Conservation (phyloP, 2,113 vertebrate species). For the Archocentrus centrarchus region DNA sequence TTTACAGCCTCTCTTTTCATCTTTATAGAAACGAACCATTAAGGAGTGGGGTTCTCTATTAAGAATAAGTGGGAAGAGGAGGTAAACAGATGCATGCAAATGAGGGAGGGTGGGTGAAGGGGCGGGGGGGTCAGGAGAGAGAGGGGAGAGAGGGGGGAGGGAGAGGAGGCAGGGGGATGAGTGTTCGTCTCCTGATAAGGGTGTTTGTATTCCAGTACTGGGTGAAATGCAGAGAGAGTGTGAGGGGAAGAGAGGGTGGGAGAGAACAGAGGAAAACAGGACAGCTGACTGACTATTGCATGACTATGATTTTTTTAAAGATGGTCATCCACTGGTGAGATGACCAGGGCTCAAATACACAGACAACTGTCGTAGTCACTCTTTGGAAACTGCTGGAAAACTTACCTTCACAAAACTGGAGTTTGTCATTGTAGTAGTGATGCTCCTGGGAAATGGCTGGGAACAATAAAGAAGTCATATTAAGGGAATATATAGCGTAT, state of each 20-base stretch:
- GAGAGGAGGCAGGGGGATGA: conserved; percentile 65
- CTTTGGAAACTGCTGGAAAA: conserved; percentile 11
- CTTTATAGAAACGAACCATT: conserved; percentile 63
- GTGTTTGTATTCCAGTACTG: conserved; percentile 80
- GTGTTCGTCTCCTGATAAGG: conserved; percentile 85
- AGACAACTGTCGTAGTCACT: neutral
- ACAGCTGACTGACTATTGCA: conserved; percentile 58
- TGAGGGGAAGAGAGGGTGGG: conserved; percentile 10
- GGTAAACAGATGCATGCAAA: conserved; percentile 83
- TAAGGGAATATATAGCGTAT: neutral
- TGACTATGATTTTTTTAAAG: conserved; percentile 31
- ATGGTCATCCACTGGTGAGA: conserved; percentile 51
- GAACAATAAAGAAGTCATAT: conserved; percentile 21
- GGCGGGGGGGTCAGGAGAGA: conserved; percentile 12
- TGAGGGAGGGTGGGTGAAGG: conserved; percentile 45
- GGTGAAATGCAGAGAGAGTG: conserved; percentile 53
- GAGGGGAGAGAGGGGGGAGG: conserved; percentile 39
- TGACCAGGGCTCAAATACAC: neutral
- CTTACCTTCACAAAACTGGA: conserved; percentile 88
- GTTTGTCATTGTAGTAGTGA: conserved; percentile 89
- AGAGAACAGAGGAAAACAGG: conserved; percentile 43
- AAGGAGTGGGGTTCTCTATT: conserved; percentile 70
- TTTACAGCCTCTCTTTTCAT: conserved; percentile 61
- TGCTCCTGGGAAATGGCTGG: conserved; percentile 77
- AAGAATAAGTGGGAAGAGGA: conserved; percentile 66